These are phyloP conservation scores for Drosophila takahashii DNA, from an alignment of 1,140 invertebrate species.

Conservation along the genomic window DNA sequence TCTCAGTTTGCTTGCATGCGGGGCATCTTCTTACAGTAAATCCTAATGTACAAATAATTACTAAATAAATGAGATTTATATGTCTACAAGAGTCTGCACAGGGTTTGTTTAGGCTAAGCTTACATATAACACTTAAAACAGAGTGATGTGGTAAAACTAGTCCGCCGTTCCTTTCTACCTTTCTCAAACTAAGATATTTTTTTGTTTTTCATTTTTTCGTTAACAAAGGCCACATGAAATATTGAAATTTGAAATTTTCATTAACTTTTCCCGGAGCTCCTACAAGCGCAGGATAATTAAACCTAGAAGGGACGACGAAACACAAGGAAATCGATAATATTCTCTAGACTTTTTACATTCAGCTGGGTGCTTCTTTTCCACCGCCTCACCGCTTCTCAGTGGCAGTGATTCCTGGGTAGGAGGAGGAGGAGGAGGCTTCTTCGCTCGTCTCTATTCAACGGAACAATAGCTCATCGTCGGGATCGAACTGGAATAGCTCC, in stretches of 20 bases:
- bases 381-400: constrained; percentile 1
- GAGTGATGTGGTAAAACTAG: constrained; percentile 23
- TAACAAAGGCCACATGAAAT: constrained; percentile 80
- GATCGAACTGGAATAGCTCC: constrained; percentile 74
- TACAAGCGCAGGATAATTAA: constrained; percentile 25
- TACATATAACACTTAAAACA: constrained; percentile 55
- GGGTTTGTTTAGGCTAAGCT: constrained; percentile 37
- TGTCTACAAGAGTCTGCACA: constrained; percentile 37
- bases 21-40: constrained; percentile 19
- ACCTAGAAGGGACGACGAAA: constrained; percentile 48
- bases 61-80: constrained; percentile 57
- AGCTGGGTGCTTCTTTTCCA: constrained; percentile 29
- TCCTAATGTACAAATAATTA: constrained; percentile 50
- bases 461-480: constrained; percentile 74
- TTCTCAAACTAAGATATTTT: constrained; percentile 12
- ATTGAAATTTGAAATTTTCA: constrained; percentile 72
- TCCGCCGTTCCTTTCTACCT: not conserved
- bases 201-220: constrained; percentile 32
- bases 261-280: constrained; percentile 35
- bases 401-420: constrained; percentile 23
- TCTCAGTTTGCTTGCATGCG: constrained; percentile 30
- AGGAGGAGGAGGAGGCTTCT: not conserved
- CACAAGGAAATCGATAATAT: constrained; percentile 27
- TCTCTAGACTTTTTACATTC: constrained; percentile 48
- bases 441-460: constrained; percentile 24